Evolutionary conservation across 1,140 invertebrate species (phyloP), one percentile per base, ranked within the genome.

Genomic region (Ptiloglossa arizonensis): DNA sequence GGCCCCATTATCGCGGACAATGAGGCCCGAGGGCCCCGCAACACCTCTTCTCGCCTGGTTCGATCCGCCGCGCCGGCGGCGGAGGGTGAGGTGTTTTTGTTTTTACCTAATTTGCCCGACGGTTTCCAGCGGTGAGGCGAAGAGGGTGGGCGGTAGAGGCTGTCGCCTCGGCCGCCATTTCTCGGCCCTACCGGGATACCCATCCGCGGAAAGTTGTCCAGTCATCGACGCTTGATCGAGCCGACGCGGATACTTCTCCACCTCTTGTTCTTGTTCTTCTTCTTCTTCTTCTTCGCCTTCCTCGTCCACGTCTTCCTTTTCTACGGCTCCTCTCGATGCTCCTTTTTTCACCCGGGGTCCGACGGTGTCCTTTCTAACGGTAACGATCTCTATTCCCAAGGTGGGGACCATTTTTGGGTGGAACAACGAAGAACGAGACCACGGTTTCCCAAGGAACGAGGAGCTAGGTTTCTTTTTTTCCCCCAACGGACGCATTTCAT

Each of bases 201-300:
- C 72, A 81, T 80, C 82, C 78, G 79, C 78, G 72, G 73, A 88
- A 90, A 89, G 62, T 87, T 89, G 89, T 88, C 83, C 75, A 90
- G 88, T 90, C 89, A 90, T 90, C 82, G 87, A 87, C 82, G 77
- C 86, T 88, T 89, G 89, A 90, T 90, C 89, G 87, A 88, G 87
- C 87, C 87, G 85, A 87, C 87, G 78, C 73, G 82, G 81, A 84
- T 83, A 76, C 68, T 9, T 50, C 44, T 79, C 46, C 82, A 48
- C 38, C 44, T 60, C 44, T 27, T 52, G 19, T 1, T 76, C 67
- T 29, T 68, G 35, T 29, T 48, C 27, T 46, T 57, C 35, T 13
- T 66, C 59, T 11, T 48, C 22, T 22, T 35, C 48, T 19, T 50
- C 46, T 22, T 59, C 22, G 22, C n/a, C 60, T 48, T 41, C 32